phyloP scores from a whole-genome alignment of 1,140 invertebrate species.

The Cherax quadricarinatus region DNA sequence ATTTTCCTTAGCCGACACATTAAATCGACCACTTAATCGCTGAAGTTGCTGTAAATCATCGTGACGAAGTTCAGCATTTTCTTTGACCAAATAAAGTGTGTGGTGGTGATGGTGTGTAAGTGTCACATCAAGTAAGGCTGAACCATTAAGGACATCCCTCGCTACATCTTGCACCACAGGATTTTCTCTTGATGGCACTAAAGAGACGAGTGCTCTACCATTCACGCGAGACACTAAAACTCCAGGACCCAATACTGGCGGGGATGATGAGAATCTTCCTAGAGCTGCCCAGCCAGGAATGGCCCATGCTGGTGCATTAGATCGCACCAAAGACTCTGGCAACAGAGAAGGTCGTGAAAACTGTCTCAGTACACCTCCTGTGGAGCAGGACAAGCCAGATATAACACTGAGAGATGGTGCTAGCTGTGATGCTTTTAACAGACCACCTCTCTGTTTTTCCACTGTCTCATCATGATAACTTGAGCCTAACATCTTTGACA shows the following conservation, averaged over 20 bases:
- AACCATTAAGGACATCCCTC: slow-evolving; percentile 95
- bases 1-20: slow-evolving; percentile 86
- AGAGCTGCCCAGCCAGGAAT: slow-evolving; percentile 78
- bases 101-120: slow-evolving; percentile 94
- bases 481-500: slow-evolving; percentile 89
- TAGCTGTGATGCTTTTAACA: slow-evolving; percentile 82
- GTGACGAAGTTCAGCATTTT: slow-evolving; percentile 89
- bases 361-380: slow-evolving; percentile 64
- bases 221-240: slow-evolving; percentile 90
- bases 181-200: slow-evolving; percentile 89
- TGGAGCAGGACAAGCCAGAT: slow-evolving; percentile 90
- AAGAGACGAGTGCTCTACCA: slow-evolving; percentile 83
- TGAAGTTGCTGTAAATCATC: slow-evolving; percentile 82
- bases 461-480: slow-evolving; percentile 81
- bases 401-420: slow-evolving; percentile 87
- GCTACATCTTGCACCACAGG: slow-evolving; percentile 94
- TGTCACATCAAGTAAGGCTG: slow-evolving; percentile 92
- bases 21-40: slow-evolving; percentile 88
- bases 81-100: slow-evolving; percentile 96
- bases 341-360: slow-evolving; percentile 69
- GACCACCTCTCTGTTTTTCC: slow-evolving; percentile 67
- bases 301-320: slow-evolving; percentile 85
- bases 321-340: slow-evolving; percentile 49
- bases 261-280: slow-evolving; percentile 85
- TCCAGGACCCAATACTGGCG: slow-evolving; percentile 92